phyloP scores from a whole-genome alignment of 2,797 vertebrate species.

The Labroides dimidiatus region DNA sequence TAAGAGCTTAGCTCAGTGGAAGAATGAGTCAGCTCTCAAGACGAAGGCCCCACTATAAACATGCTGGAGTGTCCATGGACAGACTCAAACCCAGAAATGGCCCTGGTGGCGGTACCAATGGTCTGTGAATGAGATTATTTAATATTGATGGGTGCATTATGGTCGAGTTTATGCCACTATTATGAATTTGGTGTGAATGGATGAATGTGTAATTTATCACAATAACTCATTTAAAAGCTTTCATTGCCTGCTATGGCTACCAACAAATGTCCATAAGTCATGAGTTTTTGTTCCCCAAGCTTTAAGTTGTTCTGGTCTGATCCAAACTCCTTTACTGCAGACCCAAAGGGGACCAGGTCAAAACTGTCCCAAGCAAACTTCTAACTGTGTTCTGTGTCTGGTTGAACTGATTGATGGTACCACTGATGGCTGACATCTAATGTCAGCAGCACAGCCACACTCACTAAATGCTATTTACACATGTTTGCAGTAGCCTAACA shows the following conservation, averaged over 20 bases:
- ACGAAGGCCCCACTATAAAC: too few relatives aligned
- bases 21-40: too few relatives aligned
- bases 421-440: neutral
- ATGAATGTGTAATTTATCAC: too few relatives aligned
- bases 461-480: neutral
- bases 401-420: neutral
- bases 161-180: too few relatives aligned
- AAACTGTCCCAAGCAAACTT: constrained; percentile 10
- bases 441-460: neutral
- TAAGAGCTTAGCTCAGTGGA: too few relatives aligned
- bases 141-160: too few relatives aligned
- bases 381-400: neutral
- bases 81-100: too few relatives aligned
- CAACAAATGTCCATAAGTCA: constrained; percentile 32
- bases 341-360: constrained; percentile 24
- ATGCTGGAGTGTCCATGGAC: too few relatives aligned
- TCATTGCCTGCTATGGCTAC: constrained; percentile 12
- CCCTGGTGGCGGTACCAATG: too few relatives aligned
- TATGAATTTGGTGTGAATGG: too few relatives aligned
- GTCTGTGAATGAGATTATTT: too few relatives aligned
- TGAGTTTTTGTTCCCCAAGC: constrained; percentile 11
- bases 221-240: constrained; percentile 12
- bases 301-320: constrained; percentile 26
- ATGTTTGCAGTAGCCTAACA: neutral
- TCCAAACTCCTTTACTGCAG: constrained; percentile 1